Evolutionary conservation across 2,888 invertebrate genomes (phyloP).

Genomic region (Agelastica alni): DNA sequence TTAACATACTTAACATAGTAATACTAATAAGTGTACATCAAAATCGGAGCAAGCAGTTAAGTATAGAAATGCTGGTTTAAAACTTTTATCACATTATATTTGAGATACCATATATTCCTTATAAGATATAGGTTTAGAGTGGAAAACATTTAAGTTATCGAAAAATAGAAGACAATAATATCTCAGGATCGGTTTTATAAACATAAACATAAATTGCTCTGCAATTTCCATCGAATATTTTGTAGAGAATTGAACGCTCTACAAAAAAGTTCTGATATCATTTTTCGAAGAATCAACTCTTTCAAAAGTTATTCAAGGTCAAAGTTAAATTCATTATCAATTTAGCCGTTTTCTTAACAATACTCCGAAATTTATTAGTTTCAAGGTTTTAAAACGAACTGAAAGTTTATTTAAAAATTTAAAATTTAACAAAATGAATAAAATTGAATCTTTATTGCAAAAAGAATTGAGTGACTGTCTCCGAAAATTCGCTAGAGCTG

Average conservation of each 20-base stretch:
- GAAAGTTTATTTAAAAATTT: too few relatives aligned
- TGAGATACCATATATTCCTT: slow-evolving; percentile 9
- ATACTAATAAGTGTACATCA: slow-evolving; percentile 50
- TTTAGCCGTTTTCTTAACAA: too few relatives aligned
- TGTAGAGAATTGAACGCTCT: too few relatives aligned
- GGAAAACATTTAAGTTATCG: neutral
- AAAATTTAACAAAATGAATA: too few relatives aligned
- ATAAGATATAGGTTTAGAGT: neutral
- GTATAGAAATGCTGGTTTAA: slow-evolving; percentile 31
- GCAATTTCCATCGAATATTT: neutral
- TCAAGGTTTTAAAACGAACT: too few relatives aligned
- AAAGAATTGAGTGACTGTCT: slow-evolving; percentile 6
- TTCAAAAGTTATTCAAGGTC: too few relatives aligned
- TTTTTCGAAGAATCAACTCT: too few relatives aligned
- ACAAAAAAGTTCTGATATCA: too few relatives aligned
- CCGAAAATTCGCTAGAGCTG: neutral
- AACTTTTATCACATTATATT: slow-evolving; percentile 33
- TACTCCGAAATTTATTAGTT: too few relatives aligned
- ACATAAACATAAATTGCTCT: neutral
- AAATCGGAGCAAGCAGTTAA: slow-evolving; percentile 52
- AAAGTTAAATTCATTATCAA: too few relatives aligned
- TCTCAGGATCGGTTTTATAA: neutral
- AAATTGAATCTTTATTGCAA: slow-evolving; percentile 2
- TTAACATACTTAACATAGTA: slow-evolving; percentile 49
- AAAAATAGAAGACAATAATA: neutral